Evolutionary conservation across 2,113 vertebrate species (phyloP).

Genomic region (Strix aluco): DNA sequence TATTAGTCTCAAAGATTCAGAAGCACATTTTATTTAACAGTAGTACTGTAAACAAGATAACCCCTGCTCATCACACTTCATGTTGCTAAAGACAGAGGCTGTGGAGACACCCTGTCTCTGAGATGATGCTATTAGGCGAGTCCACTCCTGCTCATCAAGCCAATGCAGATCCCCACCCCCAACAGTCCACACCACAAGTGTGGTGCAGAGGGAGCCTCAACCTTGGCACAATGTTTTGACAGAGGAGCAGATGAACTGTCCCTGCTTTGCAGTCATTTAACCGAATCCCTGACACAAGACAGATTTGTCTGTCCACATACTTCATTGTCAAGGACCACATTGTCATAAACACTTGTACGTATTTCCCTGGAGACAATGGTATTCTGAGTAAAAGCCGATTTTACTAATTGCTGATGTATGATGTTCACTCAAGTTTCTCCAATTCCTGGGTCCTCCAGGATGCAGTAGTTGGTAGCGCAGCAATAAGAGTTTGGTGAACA

Average conservation of each 20-base stretch:
- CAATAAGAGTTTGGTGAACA: background rate
- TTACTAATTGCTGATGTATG: background rate
- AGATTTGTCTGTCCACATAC: background rate
- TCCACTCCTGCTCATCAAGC: background rate
- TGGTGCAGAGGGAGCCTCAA: too few species aligned
- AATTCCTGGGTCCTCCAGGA: background rate
- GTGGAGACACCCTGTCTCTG: background rate
- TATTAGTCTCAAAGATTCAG: background rate
- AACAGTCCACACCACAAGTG: accelerated
- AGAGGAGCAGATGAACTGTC: background rate
- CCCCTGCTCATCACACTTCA: accelerated
- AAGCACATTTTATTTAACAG: background rate
- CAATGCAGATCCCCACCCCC: accelerated
- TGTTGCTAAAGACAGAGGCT: accelerated
- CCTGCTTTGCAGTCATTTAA: background rate
- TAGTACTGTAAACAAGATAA: background rate
- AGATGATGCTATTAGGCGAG: background rate
- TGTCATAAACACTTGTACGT: accelerated
- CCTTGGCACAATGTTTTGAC: accelerated
- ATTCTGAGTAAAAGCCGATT: accelerated
- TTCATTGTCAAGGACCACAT: background rate
- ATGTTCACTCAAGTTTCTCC: background rate
- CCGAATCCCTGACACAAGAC: accelerated
- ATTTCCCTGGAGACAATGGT: accelerated
- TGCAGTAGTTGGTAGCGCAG: too few species aligned